Base-by-base conservation (phyloP, 2,888 invertebrate species). In the Hesperia comma region DNA sequence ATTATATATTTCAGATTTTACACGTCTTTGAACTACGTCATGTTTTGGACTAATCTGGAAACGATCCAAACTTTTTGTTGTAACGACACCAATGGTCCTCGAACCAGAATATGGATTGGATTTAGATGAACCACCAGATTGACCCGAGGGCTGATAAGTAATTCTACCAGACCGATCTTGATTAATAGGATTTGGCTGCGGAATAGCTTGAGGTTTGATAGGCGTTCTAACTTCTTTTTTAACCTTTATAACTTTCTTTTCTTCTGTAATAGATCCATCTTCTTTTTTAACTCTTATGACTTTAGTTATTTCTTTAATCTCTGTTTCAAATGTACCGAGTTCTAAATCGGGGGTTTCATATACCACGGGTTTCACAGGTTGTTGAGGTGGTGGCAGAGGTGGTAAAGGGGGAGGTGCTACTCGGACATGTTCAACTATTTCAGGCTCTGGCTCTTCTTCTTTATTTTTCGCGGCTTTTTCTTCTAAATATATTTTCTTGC, bases 231-330 rank as follows among this genome's bases (percentile, higher is more conserved):
- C 68, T 72, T 81, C 79, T 57, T 70, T 80, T 69, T 73, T 77
- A 7, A 78, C 76, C 70, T 71, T 80, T 12, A 81, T 72, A 4
- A 78, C 73, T 69, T 77, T 81, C 68, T 72, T 81, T 61, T 78
- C 77, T 68, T 81, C 80, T 37, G 60, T 74, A 2, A 82, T 68
- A 0, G 79, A 76, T 4, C 83, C 84, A 61, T 84, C 81, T 63
- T 78, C 74, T 49, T 80, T 80, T 72, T 71, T 77, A 2, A 72
- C 72, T 67, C 80, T 75, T 7, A 78, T 61, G 19, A 81, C 76
- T 75, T 78, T 80, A 2, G 75, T 78, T 6, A 80, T 78, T 75
- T 80, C 74, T 71, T 81, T 73, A 19, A 79, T 70, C 63, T 83
- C 81, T 5, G 76, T 78, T 69, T 75, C 77, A 66, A 78, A 76